Base-by-base conservation (phyloP, 2,113 vertebrate species). In the Ceyx margarethae region DNA sequence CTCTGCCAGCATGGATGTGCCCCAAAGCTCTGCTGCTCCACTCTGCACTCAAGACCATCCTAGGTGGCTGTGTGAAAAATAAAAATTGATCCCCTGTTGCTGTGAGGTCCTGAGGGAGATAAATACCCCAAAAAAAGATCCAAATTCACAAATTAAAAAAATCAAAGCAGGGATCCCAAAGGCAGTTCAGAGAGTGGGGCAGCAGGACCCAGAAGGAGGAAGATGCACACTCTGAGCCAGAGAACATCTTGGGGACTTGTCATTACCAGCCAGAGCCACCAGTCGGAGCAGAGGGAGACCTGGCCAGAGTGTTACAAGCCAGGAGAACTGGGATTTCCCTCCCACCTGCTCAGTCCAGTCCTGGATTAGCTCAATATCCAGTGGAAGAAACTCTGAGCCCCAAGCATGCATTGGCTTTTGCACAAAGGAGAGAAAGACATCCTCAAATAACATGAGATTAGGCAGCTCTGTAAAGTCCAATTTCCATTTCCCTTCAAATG, bases 251-350 rank as follows among this genome's bases (percentile, higher is more conserved):
- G 18, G 29, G 18, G 35, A 61, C 21, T 2, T 69, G 42, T 45
- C 23, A 48, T 89, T 3, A 1, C 15, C 43, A 89, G 23, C n/a
- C 75, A 76, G 20, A 31, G n/a, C 15, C 72, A 91, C 28, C 54
- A 79, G 58, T 26, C 20, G 13, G 29, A 60, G 40, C 1, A 81
- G 40, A 81, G 28, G 50, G 18, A 76, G 37, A 62, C 4, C 20
- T 42, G 14, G 31, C 19, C 21, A 76, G 60, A 40, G 11, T 1
- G 0, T 69, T 54, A 31, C 2, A 20, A 6, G 5, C 19, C 51
- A 42, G 45, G 5, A 84, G 29, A 80, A 31, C 31, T 17, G 25
- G 7, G 10, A 51, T 9, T 76, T 28, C 33, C 56, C 23, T 62
- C 61, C 12, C 2, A 6, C 2, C 19, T 81, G 17, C 4, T 13